A percentile compares a stretch with the other conserved stretches of the same genome.
These are phyloP conservation scores for Trissolcus basalis DNA, from an alignment of 1,140 invertebrate species.

Conservation along the genomic window DNA sequence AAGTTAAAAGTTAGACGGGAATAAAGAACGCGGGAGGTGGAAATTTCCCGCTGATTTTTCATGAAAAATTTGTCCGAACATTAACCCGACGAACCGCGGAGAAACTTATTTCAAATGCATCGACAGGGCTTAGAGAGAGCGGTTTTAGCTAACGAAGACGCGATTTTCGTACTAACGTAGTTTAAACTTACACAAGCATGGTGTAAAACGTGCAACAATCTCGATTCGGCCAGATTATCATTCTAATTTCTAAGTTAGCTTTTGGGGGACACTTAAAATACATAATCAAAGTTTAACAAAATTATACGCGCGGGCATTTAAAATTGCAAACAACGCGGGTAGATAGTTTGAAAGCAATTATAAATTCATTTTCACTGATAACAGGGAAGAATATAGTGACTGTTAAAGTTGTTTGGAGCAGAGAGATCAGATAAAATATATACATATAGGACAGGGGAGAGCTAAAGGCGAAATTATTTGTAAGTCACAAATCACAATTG, in stretches of 20 bases:
- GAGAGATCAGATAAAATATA: too few relatives aligned
- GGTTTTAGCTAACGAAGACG: too few relatives aligned
- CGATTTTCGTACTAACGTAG: constrained; percentile 14
- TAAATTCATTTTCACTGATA: too few relatives aligned
- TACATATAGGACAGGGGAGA: too few relatives aligned
- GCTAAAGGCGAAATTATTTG: not conserved
- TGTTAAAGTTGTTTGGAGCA: too few relatives aligned
- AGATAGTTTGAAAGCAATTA: too few relatives aligned
- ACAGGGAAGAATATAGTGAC: too few relatives aligned
- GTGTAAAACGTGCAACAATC: constrained; percentile 24
- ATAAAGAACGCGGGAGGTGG: not conserved
- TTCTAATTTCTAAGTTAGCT: constrained; percentile 23
- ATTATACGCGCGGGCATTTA: too few relatives aligned
- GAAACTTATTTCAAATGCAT: constrained; percentile 31
- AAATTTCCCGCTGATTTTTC: constrained; percentile 3
- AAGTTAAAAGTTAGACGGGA: constrained; percentile 34
- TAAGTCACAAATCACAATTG: constrained; percentile 8
- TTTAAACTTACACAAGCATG: constrained; percentile 34
- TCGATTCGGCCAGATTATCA: constrained; percentile 17
- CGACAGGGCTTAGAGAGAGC: constrained; percentile 3
- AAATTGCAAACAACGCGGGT: too few relatives aligned
- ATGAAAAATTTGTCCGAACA: constrained; percentile 18
- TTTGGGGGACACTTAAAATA: constrained; percentile 3
- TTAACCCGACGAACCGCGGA: constrained; percentile 8
- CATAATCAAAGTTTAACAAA: too few relatives aligned